Conservation (phyloP, 1,140 invertebrate species). For the Hyposmocoma kahamanoa region DNA sequence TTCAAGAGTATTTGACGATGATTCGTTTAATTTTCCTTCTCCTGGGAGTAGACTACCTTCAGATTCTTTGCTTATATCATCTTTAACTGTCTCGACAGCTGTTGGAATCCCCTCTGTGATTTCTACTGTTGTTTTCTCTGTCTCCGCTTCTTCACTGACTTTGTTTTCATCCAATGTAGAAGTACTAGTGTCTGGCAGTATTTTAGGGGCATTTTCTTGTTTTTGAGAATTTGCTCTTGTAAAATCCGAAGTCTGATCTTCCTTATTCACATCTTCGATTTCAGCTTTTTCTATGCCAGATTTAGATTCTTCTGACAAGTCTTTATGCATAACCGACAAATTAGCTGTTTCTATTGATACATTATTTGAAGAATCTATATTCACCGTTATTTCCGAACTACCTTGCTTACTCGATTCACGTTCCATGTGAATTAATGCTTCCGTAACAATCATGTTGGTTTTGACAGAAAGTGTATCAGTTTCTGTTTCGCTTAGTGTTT, state of each 20-base stretch:
- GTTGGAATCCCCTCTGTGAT: background rate
- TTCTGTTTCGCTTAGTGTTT: constrained; percentile 64
- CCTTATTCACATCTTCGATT: background rate
- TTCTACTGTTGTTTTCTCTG: background rate
- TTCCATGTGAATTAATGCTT: constrained; percentile 72
- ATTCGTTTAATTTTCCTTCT: constrained; percentile 9
- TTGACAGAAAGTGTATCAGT: constrained; percentile 64
- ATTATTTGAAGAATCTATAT: constrained; percentile 58
- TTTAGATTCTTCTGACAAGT: constrained; percentile 28
- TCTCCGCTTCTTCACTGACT: constrained; percentile 3
- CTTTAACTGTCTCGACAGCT: background rate
- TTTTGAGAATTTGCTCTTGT: background rate
- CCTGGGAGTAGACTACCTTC: constrained; percentile 13
- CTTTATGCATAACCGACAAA: constrained; percentile 44
- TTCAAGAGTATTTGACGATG: constrained; percentile 11
- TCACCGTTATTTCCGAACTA: constrained; percentile 53
- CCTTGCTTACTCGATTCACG: constrained; percentile 53
- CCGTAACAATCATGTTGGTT: constrained; percentile 67
- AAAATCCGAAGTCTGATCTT: no score
- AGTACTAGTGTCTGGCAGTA: constrained; percentile 3
- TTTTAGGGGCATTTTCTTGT: background rate
- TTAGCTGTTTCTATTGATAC: constrained; percentile 46
- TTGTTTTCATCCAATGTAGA: constrained; percentile 4
- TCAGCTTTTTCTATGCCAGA: constrained; percentile 14
- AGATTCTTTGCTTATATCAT: background rate